Evolutionary conservation across 2,797 vertebrate species (phyloP).

Genomic region (Diplodus sargus): DNA sequence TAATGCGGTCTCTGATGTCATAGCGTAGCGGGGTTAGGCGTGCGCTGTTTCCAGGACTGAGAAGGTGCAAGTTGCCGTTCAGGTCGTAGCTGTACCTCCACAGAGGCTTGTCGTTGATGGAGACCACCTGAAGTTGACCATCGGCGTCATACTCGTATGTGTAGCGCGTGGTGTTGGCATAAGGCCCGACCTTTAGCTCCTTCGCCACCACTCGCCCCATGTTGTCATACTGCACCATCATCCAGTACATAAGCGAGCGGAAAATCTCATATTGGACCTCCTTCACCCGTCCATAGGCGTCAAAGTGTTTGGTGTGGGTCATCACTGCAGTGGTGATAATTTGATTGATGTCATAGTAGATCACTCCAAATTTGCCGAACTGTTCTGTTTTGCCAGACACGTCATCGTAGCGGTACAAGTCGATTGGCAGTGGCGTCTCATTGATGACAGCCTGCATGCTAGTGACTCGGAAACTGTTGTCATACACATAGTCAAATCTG

Average conservation of each 20-base stretch:
- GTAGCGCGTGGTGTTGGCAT: constrained; percentile 97
- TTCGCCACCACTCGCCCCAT: constrained; percentile 98
- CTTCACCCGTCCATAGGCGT: constrained; percentile 97
- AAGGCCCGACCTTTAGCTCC: constrained; percentile 97
- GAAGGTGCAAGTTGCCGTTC: constrained; percentile 95
- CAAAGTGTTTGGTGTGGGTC: constrained; percentile 99
- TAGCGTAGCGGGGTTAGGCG: constrained; percentile 96
- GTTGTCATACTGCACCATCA: constrained; percentile 99
- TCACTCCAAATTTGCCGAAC: constrained; percentile 98
- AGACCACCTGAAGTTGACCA: constrained; percentile 95
- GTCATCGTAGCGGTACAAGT: constrained; percentile 97
- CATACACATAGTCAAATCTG: constrained; percentile 98
- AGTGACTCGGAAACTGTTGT: constrained; percentile 98
- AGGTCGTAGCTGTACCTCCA: constrained; percentile 99
- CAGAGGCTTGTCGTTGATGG: constrained; percentile 96
- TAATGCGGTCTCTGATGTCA: constrained; percentile 94
- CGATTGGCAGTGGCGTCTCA: constrained; percentile 96
- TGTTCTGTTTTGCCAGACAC: constrained; percentile 98
- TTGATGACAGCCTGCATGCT: constrained; percentile 99
- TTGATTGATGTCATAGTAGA: constrained; percentile 99
- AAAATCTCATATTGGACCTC: constrained; percentile 99
- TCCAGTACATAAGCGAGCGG: constrained; percentile 99
- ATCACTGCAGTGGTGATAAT: constrained; percentile 99
- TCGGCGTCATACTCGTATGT: constrained; percentile 96
- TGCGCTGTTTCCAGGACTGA: constrained; percentile 95